These are phyloP conservation scores for Etia nguti DNA, from an alignment of 2,113 vertebrate genomes.

Conservation along the genomic window DNA sequence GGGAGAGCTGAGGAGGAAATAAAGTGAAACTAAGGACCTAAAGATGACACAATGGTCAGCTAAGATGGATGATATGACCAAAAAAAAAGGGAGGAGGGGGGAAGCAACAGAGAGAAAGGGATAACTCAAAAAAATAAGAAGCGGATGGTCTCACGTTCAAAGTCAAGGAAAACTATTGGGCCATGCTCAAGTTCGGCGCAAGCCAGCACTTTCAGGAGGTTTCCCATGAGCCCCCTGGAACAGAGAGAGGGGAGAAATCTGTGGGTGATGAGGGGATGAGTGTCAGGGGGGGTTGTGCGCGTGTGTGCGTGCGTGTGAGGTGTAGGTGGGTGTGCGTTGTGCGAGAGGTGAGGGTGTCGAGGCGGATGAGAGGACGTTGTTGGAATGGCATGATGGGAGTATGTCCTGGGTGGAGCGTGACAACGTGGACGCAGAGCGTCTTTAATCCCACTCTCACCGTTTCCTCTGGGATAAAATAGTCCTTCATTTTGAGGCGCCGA, in stretches of 20 bases:
- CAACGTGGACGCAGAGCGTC: conserved; percentile 48
- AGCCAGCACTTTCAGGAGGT: conserved; percentile 95
- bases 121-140: conserved; percentile 73
- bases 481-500: neutral
- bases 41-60: conserved; percentile 34
- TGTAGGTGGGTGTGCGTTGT: conserved; percentile 24
- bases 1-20: neutral
- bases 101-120: conserved; percentile 55
- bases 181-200: conserved; percentile 93
- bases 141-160: conserved; percentile 93
- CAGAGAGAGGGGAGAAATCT: conserved; percentile 85
- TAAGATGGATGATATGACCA: conserved; percentile 1
- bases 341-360: conserved; percentile 21
- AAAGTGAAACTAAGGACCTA: neutral
- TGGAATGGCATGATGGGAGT: conserved; percentile 40
- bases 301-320: conserved; percentile 1
- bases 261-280: conserved; percentile 76
- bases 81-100: conserved; percentile 32
- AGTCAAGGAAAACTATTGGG: conserved; percentile 97
- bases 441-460: conserved; percentile 52
- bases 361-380: conserved; percentile 41
- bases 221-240: conserved; percentile 95
- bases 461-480: neutral
- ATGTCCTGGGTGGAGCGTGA: conserved; percentile 58
- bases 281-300: conserved; percentile 57